Evolutionary conservation across 2,113 vertebrate genomes (phyloP).

Genomic region (Chaetodon auriga): DNA sequence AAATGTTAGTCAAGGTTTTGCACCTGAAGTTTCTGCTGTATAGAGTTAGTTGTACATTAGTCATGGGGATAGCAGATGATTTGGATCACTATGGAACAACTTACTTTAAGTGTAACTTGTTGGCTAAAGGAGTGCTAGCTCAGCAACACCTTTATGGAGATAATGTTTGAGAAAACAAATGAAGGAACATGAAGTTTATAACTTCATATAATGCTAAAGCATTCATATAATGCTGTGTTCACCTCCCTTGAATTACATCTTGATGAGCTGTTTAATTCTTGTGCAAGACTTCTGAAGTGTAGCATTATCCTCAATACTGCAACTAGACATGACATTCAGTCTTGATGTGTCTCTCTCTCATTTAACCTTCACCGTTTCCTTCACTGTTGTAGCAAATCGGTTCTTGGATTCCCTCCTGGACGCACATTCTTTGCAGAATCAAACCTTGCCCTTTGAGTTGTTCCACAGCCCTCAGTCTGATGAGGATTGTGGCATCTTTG

Average conservation of each 20-base stretch:
- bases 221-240: too few relatives aligned
- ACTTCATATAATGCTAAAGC: too few relatives aligned
- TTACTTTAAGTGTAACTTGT: neutral
- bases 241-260: neutral
- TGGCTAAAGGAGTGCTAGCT: neutral
- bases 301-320: neutral
- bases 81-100: neutral
- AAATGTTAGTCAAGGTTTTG: too few relatives aligned
- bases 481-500: slow-evolving; percentile 74
- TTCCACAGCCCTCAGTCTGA: slow-evolving; percentile 17
- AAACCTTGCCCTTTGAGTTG: slow-evolving; percentile 55
- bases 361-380: slow-evolving; percentile 13
- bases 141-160: neutral
- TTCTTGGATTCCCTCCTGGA: slow-evolving; percentile 33
- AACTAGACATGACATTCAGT: neutral
- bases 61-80: neutral
- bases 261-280: neutral
- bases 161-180: neutral
- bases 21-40: too few relatives aligned
- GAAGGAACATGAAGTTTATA: neutral
- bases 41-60: neutral
- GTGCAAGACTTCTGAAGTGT: neutral
- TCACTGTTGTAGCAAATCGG: neutral
- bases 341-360: neutral
- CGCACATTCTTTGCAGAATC: slow-evolving; percentile 40